phyloP scores from a whole-genome alignment of 2,888 invertebrate species.

The Andrena camellia region DNA sequence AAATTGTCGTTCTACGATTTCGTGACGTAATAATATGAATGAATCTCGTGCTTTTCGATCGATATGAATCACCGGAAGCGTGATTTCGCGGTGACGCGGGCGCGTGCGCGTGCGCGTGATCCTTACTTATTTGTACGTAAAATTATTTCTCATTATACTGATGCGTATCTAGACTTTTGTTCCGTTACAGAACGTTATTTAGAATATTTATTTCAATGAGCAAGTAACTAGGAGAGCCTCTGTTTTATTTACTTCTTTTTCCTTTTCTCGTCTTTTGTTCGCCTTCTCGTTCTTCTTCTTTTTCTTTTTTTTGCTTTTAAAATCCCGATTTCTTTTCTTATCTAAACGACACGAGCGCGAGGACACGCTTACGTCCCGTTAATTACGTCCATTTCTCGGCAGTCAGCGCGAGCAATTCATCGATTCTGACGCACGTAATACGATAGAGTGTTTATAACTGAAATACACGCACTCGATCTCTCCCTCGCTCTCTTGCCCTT shows the following conservation, averaged over 20 bases:
- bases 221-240: conserved; percentile 76
- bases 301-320: conserved; percentile 19
- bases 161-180: conserved; percentile 73
- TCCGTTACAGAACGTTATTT: conserved; percentile 78
- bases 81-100: conserved; percentile 31
- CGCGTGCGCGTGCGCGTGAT: conserved; percentile 54
- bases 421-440: conserved; percentile 48
- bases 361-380: conserved; percentile 47
- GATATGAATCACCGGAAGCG: conserved; percentile 38
- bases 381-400: conserved; percentile 53
- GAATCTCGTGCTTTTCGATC: conserved; percentile 12
- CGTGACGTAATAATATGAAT: conserved; percentile 13
- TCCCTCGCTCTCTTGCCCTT: conserved; percentile 1
- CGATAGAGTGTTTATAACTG: conserved; percentile 39
- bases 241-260: conserved; percentile 58
- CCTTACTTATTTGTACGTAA: conserved; percentile 73
- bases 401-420: conserved; percentile 57
- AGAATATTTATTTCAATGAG: conserved; percentile 81
- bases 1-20: conserved; percentile 37
- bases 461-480: conserved; percentile 29
- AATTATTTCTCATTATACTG: conserved; percentile 70
- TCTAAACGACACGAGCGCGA: conserved; percentile 51
- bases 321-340: conserved; percentile 31
- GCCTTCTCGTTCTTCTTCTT: conserved; percentile 9
- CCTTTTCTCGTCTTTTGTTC: conserved; percentile 21